A percentile compares a stretch with the other conserved stretches of the same genome.
Conservation (phyloP, 2,888 invertebrate genomes). For the Acrobasis consociella region DNA sequence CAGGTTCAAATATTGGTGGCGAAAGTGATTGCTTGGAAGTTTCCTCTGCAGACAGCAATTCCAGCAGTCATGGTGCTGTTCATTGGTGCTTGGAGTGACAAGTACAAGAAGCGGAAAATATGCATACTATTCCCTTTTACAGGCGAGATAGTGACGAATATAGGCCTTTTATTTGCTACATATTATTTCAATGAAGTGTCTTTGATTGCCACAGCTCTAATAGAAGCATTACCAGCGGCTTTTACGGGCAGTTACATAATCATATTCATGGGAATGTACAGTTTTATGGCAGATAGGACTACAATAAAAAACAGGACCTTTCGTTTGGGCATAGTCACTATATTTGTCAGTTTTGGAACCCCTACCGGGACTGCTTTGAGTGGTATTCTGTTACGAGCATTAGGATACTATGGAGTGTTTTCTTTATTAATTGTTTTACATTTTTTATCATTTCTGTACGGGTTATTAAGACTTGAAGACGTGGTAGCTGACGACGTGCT, state of each 20-base stretch:
- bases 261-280: constrained; percentile 84
- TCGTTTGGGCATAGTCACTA: constrained; percentile 83
- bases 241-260: constrained; percentile 84
- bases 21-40: constrained; percentile 82
- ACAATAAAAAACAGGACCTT: constrained; percentile 84
- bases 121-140: constrained; percentile 82
- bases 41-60: constrained; percentile 82
- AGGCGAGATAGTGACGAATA: constrained; percentile 80
- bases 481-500: constrained; percentile 42
- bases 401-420: constrained; percentile 78
- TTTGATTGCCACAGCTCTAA: constrained; percentile 73
- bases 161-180: constrained; percentile 80
- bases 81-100: constrained; percentile 85
- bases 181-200: constrained; percentile 81
- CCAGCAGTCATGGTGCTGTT: constrained; percentile 83
- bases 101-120: constrained; percentile 81
- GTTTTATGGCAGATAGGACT: constrained; percentile 84
- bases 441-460: constrained; percentile 61
- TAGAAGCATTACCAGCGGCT: constrained; percentile 83
- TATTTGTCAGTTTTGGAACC: constrained; percentile 77
- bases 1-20: constrained; percentile 78
- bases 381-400: constrained; percentile 68
- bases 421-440: constrained; percentile 61
- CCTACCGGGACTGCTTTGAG: constrained; percentile 80
- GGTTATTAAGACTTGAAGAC: constrained; percentile 68